Base-by-base conservation (phyloP, 2,888 invertebrate species). In the Rotaria macrura region DNA sequence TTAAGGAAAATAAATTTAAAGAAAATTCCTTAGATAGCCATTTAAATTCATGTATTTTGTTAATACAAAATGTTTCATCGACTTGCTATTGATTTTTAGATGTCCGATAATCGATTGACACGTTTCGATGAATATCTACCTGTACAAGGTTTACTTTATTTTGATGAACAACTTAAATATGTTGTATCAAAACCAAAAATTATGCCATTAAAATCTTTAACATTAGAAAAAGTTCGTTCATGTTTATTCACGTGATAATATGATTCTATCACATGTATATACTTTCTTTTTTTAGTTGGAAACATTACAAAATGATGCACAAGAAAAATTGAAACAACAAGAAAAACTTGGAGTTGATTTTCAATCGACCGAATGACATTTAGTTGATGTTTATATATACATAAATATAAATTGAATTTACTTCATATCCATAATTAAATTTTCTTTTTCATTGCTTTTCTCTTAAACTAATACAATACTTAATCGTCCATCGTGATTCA, bases 151-250 rank as follows among this genome's bases (percentile, higher is more conserved):
- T 84, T 86, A 25, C 84, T 86, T 23, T 86, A 84, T 57, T 84
- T 84, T 29, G 86, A 86, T 72, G 86, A 86, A 83, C 52, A 79
- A 57, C 79, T 84, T 38, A 57, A 74, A 34, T 57, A 84, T 9
- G 83, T 86, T 55, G 47, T 86, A 38, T 83, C 84, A 29, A 86
- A 86, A 52, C 86, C 86, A 34, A 86, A 86, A 52, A 57, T 86
- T n/a, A 86, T 86, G 86, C 86, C 86, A 65, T 25, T 86, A 25
- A 86, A 86, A 83, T 84, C 84, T 17, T 43, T 85, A 12, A 85
- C 84, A 40, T 57, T 86, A 34, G 86, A 84, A 55, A 86, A 86
- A 38, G 86, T 84, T 47, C 40, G 52, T 34, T 49, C 20, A 29
- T 40, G 5, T 74, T 5, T 25, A 9, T 40, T 40, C 40, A 23